A percentile compares a stretch with the other conserved stretches of the same genome.
Evolutionary conservation across 2,113 vertebrate species (phyloP).

Genomic region (Psilopsiagon aurifrons): DNA sequence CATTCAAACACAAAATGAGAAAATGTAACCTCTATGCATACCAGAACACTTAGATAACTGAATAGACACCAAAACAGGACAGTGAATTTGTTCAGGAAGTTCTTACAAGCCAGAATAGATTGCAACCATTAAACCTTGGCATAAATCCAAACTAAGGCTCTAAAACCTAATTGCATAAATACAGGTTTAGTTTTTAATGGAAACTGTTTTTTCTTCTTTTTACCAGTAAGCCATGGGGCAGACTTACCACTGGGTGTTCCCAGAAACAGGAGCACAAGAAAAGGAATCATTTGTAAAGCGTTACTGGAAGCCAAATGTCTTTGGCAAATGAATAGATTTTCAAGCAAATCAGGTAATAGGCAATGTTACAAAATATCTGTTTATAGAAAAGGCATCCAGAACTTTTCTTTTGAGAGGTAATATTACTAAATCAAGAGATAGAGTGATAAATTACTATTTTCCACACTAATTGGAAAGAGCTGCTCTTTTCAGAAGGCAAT

Average conservation of each 20-base stretch:
- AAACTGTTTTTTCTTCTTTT: background rate
- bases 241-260: conserved; percentile 1
- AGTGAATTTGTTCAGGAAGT: conserved; percentile 7
- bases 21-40: background rate
- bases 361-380: background rate
- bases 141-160: conserved; percentile 23
- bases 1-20: background rate
- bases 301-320: conserved; percentile 28
- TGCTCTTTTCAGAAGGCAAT: background rate
- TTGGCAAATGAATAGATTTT: background rate
- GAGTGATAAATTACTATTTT: background rate
- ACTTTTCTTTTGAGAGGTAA: background rate
- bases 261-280: background rate
- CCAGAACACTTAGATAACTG: background rate
- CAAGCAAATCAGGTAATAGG: background rate
- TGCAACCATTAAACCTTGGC: conserved; percentile 33
- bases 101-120: conserved; percentile 8
- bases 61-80: background rate
- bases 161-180: conserved; percentile 26
- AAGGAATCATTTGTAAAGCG: background rate
- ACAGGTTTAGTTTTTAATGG: conserved; percentile 5
- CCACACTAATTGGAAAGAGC: background rate
- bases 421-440: background rate
- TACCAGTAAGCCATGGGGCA: conserved; percentile 1
- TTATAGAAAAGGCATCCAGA: background rate